Percentiles rank a stretch among this genome's conserved stretches.
Conservation (phyloP, 2,888 invertebrate genomes). For the Drosophila neotestacea region DNA sequence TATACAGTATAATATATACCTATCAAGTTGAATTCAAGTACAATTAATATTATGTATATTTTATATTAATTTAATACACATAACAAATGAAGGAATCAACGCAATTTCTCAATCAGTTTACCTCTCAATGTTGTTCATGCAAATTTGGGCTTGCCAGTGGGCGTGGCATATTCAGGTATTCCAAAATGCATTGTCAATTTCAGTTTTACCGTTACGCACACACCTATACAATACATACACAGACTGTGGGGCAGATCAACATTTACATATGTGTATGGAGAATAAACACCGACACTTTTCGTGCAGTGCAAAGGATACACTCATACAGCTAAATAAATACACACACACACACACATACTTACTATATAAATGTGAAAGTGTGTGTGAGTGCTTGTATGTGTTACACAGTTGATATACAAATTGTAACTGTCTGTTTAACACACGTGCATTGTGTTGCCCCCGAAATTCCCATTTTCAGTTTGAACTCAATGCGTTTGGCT, state of each 20-base stretch:
- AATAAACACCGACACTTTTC: slow-evolving; percentile 61
- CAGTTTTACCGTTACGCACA: slow-evolving; percentile 50
- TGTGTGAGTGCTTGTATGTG: slow-evolving; percentile 26
- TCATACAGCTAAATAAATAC: slow-evolving; percentile 12
- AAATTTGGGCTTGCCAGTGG: slow-evolving; percentile 42
- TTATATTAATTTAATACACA: slow-evolving; percentile 49
- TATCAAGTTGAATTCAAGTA: not conserved
- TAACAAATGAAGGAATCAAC: slow-evolving; percentile 51
- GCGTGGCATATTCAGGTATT: slow-evolving; percentile 31
- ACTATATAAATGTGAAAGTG: not conserved
- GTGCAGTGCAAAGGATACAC: slow-evolving; percentile 34
- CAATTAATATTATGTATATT: slow-evolving; percentile 1
- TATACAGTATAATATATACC: not conserved
- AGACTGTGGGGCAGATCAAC: slow-evolving; percentile 55
- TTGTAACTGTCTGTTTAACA: slow-evolving; percentile 75
- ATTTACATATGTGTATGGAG: slow-evolving; percentile 46
- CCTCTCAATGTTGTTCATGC: slow-evolving; percentile 42
- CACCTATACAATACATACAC: slow-evolving; percentile 1
- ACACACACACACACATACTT: slow-evolving; percentile 15
- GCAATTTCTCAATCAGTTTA: slow-evolving; percentile 48
- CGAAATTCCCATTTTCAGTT: slow-evolving; percentile 48
- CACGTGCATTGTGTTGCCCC: slow-evolving; percentile 60
- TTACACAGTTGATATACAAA: slow-evolving; percentile 71
- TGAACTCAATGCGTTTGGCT: slow-evolving; percentile 61
- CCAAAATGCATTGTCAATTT: slow-evolving; percentile 68